Percentiles rank a stretch among this genome's conserved stretches.
Conservation (phyloP, 2,797 vertebrate genomes). For the Coregonus ussuriensis region DNA sequence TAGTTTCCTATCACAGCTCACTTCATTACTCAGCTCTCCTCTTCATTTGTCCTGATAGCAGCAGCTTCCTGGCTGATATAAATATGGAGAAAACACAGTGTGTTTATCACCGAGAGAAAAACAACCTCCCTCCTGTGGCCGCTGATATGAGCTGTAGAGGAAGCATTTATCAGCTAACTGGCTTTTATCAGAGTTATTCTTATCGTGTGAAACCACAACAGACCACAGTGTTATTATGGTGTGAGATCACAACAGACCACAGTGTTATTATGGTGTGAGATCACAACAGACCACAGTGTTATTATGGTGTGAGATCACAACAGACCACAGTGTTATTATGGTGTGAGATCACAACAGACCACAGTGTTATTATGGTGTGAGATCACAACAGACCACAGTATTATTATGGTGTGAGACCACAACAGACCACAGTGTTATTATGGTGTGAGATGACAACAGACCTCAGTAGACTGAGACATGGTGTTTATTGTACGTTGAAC, state of each 20-base stretch:
- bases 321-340: no score
- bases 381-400: background rate
- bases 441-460: background rate
- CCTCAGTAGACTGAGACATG: background rate
- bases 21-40: constrained; percentile 80
- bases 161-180: constrained; percentile 32
- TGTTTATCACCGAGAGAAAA: constrained; percentile 72
- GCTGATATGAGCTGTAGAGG: constrained; percentile 24
- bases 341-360: no score
- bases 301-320: no score
- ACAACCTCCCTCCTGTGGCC: constrained; percentile 30
- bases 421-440: no score
- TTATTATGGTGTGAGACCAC: no score
- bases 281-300: no score
- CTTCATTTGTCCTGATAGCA: constrained; percentile 82
- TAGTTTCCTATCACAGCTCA: constrained; percentile 76
- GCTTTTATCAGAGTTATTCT: constrained; percentile 29
- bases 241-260: no score
- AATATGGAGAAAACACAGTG: constrained; percentile 74
- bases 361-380: background rate
- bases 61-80: constrained; percentile 75
- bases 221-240: no score
- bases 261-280: no score
- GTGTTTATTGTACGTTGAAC: background rate
- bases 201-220: constrained; percentile 13